phyloP scores from a whole-genome alignment of 2,113 vertebrate species.

The Mesocricetus auratus region DNA sequence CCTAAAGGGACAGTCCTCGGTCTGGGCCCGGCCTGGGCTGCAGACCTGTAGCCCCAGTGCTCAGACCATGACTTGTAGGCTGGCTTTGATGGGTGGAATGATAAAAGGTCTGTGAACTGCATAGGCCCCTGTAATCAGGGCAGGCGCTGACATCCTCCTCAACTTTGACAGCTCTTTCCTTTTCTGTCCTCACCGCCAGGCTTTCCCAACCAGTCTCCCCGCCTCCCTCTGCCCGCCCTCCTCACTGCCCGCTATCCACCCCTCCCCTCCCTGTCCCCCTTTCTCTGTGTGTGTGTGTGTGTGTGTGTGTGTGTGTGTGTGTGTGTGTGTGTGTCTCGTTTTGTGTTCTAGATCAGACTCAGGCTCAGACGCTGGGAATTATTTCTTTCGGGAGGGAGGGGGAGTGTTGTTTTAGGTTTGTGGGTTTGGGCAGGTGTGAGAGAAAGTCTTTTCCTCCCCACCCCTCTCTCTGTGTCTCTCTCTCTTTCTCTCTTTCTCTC shows the following conservation, averaged over 20 bases:
- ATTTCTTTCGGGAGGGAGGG: constrained; percentile 89
- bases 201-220: constrained; percentile 88
- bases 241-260: neutral
- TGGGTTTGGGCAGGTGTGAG: constrained; percentile 94
- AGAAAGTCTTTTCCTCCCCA: constrained; percentile 91
- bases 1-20: constrained; percentile 70
- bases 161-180: constrained; percentile 98
- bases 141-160: constrained; percentile 98
- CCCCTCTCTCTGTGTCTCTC: constrained; percentile 59
- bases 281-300: neutral
- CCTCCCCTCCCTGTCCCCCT: neutral
- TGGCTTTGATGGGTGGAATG: constrained; percentile 91
- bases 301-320: constrained; percentile 53
- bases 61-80: constrained; percentile 86
- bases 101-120: constrained; percentile 96
- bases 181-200: constrained; percentile 91
- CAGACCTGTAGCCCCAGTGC: constrained; percentile 93
- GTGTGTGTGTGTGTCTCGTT: constrained; percentile 73
- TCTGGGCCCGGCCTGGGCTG: constrained; percentile 81
- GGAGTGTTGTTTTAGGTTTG: constrained; percentile 91
- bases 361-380: constrained; percentile 96
- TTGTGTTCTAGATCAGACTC: constrained; percentile 96
- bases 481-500: constrained; percentile 79
- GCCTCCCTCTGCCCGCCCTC: constrained; percentile 47
- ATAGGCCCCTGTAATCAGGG: constrained; percentile 96